Base-by-base conservation (phyloP, 2,888 invertebrate genomes). In the Lampropteryx suffumata region DNA sequence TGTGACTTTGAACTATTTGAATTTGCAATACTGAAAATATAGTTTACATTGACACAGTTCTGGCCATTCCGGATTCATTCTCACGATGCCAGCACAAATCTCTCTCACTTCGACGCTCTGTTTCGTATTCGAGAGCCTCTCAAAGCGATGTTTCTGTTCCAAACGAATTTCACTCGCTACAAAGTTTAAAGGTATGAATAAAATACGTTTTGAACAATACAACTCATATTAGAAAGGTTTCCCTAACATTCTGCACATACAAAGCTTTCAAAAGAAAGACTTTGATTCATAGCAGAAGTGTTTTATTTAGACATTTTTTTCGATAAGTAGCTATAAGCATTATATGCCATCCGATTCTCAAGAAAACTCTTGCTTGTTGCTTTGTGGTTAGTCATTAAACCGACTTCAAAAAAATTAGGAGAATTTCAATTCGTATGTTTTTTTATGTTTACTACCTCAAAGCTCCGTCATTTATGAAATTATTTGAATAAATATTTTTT, bases 1-100 rank as follows among this genome's bases (percentile, higher is more conserved):
- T n/a, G n/a, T n/a, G n/a, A 21, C 5, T 5, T 2, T 21, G 9
- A 41, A 30, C 26, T 27, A 4, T 9, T 21, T 24, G 11, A 4
- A 50, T 29, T 4, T 50, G 17, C 30, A 17, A 8, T 40, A 40
- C 50, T 50, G 27, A 14, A 32, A 30, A 36, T 12, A 9, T 14
- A 35, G 5, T 21, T 24, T 30, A 26, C 44, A 2, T 5, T 34
- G 44, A 28, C 39, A 2, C 9, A n/a, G 50, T 40, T 32, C 33
- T 34, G 51, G 55, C 55, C 51, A 48, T 57, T 58, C 53, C 42
- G 17, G 17, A 40, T 17, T 43, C 52, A 53, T 65, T 66, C 67
- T 66, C 71, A 71, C 72, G 71, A 57, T 58, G 60, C 67, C 56
- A 71, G 62, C 75, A 79, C 79, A 81, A 80, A 82, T 82, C 79